A percentile compares a stretch with the other conserved stretches of the same genome.
Conservation (phyloP, 2,797 vertebrate genomes). For the Adelosebastes latens region DNA sequence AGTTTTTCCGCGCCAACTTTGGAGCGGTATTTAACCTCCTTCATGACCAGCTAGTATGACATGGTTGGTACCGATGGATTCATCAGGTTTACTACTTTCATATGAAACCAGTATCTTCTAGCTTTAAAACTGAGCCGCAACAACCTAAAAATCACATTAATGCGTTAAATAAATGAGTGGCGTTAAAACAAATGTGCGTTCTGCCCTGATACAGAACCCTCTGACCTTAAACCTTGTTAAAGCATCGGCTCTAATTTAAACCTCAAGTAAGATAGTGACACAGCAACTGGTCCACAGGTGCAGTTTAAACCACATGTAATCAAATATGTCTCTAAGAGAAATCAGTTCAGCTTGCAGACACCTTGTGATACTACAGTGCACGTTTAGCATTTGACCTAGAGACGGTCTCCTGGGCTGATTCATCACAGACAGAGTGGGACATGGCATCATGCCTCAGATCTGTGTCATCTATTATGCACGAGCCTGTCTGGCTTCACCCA, state of each 20-base stretch:
- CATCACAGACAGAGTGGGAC: neutral
- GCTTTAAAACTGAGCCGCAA: no score
- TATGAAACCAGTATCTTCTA: no score
- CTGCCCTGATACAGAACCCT: neutral
- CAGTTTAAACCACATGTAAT: neutral
- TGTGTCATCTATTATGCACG: conserved; percentile 46
- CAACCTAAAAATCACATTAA: no score
- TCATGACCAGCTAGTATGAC: no score
- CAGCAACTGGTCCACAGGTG: no score
- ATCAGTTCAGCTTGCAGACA: neutral
- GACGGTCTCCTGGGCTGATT: neutral
- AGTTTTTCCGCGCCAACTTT: no score
- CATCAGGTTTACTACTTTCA: no score
- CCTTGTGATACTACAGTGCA: neutral
- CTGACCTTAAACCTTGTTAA: neutral
- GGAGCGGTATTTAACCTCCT: no score
- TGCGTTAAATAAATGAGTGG: no score
- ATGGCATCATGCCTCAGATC: conserved; percentile 20
- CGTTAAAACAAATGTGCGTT: no score
- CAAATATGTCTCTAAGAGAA: neutral
- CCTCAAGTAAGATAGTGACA: neutral
- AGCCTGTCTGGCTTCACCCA: conserved; percentile 39
- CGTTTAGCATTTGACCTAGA: neutral
- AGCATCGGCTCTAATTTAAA: neutral
- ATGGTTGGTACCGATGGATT: no score